These are phyloP conservation scores for Amazona finschi DNA, from an alignment of 2,797 vertebrate genomes.

Conservation along the genomic window DNA sequence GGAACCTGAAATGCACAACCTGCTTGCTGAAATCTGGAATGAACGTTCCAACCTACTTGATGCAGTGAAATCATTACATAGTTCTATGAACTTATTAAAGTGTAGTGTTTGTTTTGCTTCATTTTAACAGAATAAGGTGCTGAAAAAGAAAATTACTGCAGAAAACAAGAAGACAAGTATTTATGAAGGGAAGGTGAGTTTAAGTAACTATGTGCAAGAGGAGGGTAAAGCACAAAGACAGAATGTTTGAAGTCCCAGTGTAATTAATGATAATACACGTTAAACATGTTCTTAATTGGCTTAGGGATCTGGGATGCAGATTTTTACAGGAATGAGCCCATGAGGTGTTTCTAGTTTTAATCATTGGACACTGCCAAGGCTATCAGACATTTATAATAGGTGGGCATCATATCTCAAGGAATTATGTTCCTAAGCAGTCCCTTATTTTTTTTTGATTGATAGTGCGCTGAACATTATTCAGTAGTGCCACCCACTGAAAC, in stretches of 20 bases:
- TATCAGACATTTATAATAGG: background rate
- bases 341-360: background rate
- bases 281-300: background rate
- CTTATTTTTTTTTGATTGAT: background rate
- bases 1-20: background rate
- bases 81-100: background rate
- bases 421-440: background rate
- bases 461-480: background rate
- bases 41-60: background rate
- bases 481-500: background rate
- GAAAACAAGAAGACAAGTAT: constrained; percentile 77
- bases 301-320: background rate
- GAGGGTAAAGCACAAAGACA: background rate
- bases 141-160: constrained; percentile 82
- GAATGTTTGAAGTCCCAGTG: background rate
- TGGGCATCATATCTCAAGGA: background rate
- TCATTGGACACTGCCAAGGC: background rate
- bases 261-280: background rate
- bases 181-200: constrained; percentile 79
- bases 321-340: background rate
- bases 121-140: constrained; percentile 83
- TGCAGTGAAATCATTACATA: background rate
- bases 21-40: background rate
- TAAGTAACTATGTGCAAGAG: background rate
- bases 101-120: background rate